phyloP scores from a whole-genome alignment of 2,113 vertebrate species.

The Zosterops pallidus region DNA sequence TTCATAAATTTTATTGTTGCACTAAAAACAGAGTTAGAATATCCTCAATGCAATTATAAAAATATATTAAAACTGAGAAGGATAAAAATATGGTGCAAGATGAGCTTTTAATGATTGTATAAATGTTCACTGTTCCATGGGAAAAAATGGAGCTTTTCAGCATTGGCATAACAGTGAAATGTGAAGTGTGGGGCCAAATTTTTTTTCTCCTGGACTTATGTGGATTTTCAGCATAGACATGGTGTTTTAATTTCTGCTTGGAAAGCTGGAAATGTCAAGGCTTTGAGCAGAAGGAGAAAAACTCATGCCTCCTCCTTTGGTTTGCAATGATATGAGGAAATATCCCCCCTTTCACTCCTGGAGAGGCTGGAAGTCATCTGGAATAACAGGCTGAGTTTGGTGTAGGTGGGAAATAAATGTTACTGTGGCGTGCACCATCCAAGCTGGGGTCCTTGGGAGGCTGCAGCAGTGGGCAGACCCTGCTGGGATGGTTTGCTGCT shows the following conservation, averaged over 20 bases:
- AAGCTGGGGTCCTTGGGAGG: not conserved
- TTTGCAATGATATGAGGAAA: not conserved
- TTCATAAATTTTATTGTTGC: slow-evolving; percentile 83
- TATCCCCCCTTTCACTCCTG: not conserved
- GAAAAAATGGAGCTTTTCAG: slow-evolving; percentile 38
- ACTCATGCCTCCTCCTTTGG: not conserved
- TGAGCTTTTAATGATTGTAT: slow-evolving; percentile 81
- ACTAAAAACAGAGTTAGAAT: slow-evolving; percentile 83
- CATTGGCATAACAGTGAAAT: not conserved
- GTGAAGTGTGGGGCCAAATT: not conserved
- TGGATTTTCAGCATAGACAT: not conserved
- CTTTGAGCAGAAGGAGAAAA: not conserved
- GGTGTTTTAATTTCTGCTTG: not conserved
- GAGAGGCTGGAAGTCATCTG: not conserved
- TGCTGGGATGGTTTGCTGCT: not conserved
- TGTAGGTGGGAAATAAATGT: not conserved
- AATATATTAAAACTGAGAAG: slow-evolving; percentile 81
- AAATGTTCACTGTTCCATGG: slow-evolving; percentile 77
- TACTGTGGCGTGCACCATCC: not conserved
- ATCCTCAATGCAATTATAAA: slow-evolving; percentile 82
- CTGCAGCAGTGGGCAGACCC: not conserved
- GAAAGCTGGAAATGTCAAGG: not conserved
- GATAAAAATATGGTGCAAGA: slow-evolving; percentile 76
- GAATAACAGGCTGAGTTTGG: not conserved
- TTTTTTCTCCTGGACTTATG: not conserved